phyloP scores from a whole-genome alignment of 37 sponge, comb jelly and placozoan species.

The Tethya wilhelma region DNA sequence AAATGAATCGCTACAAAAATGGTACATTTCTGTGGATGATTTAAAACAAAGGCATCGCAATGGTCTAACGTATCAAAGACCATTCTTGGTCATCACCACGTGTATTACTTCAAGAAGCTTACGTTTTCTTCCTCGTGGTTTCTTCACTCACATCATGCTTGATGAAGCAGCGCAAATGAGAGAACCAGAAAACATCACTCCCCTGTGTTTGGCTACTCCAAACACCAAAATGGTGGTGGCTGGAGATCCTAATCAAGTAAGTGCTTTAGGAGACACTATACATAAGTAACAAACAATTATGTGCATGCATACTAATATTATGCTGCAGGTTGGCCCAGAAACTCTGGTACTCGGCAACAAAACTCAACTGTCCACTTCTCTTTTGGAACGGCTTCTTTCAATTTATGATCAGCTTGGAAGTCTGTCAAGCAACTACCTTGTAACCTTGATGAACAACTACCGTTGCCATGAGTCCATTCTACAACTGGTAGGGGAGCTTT shows the following conservation, averaged over 20 bases:
- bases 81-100: constrained; percentile 28
- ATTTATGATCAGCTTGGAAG: constrained; percentile 10
- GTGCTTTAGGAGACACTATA: neutral
- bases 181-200: constrained; percentile 63
- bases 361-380: constrained; percentile 42
- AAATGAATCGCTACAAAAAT: neutral
- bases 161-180: constrained; percentile 71
- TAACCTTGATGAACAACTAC: constrained; percentile 51
- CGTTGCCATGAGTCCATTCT: constrained; percentile 63
- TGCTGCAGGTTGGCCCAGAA: constrained; percentile 71
- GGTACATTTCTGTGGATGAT: no score
- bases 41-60: neutral
- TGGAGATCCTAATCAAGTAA: constrained; percentile 67
- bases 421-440: neutral
- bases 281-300: neutral
- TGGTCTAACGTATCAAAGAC: neutral
- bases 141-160: constrained; percentile 72
- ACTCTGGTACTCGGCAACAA: constrained; percentile 61
- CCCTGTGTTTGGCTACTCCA: constrained; percentile 36
- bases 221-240: constrained; percentile 64
- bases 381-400: constrained; percentile 50
- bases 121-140: constrained; percentile 2
- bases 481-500: constrained; percentile 33
- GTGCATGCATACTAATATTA: neutral
- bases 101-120: constrained; percentile 5